phyloP scores from a whole-genome alignment of 2,797 vertebrate species.

The Chromobotia macracanthus region DNA sequence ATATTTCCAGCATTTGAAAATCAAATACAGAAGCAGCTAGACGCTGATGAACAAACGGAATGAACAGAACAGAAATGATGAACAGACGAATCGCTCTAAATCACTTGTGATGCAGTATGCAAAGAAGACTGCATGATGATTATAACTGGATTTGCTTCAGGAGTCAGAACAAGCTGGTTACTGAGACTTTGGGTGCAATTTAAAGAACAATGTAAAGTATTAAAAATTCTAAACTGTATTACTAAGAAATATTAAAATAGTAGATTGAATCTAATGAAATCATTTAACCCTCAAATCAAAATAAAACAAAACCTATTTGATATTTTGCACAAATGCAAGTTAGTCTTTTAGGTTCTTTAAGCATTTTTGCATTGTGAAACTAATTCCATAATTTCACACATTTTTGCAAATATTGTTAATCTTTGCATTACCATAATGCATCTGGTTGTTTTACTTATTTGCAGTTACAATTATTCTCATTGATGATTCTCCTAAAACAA shows the following conservation, averaged over 20 bases:
- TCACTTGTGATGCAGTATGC: conserved; percentile 57
- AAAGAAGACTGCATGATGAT: conserved; percentile 38
- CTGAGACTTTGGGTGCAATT: not conserved
- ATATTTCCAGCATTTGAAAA: conserved; percentile 70
- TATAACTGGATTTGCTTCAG: not conserved
- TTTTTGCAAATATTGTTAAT: not conserved
- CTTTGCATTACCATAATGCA: not conserved
- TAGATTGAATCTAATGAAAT: too few relatives aligned
- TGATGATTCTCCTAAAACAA: too few relatives aligned
- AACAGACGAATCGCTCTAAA: conserved; percentile 68
- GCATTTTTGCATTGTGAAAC: not conserved
- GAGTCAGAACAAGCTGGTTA: not conserved
- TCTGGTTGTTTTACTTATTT: too few relatives aligned
- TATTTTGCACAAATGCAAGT: not conserved
- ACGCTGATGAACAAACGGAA: too few relatives aligned
- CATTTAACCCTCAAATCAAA: too few relatives aligned
- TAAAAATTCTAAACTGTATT: too few relatives aligned
- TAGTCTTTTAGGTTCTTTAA: not conserved
- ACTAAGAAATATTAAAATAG: too few relatives aligned
- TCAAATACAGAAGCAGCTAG: conserved; percentile 64
- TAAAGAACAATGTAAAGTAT: not conserved
- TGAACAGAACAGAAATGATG: conserved; percentile 55
- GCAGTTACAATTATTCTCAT: too few relatives aligned
- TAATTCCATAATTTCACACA: not conserved
- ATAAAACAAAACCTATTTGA: not conserved